Evolutionary conservation across 2,888 invertebrate genomes (phyloP).

Genomic region (Lasius fuliginosus): DNA sequence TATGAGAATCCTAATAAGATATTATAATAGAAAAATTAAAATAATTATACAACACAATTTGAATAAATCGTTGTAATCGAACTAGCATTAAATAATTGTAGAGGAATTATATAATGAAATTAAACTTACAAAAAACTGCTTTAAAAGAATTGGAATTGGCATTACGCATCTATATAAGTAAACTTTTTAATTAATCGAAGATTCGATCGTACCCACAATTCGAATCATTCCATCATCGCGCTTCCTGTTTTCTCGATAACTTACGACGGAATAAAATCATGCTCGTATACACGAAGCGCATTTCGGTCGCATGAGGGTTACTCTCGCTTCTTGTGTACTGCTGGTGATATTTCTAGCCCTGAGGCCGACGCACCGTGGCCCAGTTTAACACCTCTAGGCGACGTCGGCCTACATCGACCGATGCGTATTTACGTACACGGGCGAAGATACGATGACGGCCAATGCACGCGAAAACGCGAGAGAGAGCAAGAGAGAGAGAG

Average conservation of each 20-base stretch:
- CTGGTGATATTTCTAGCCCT: constrained; percentile 74
- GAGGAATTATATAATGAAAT: background rate
- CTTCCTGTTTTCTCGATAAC: background rate
- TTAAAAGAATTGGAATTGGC: background rate
- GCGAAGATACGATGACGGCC: constrained; percentile 53
- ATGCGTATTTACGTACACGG: constrained; percentile 64
- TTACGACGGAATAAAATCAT: constrained; percentile 6
- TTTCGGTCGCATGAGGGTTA: constrained; percentile 40
- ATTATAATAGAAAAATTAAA: too few species aligned
- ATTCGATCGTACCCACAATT: background rate
- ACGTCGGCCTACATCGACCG: constrained; percentile 70
- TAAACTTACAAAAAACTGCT: background rate
- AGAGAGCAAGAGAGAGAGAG: background rate
- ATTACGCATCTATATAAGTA: too few species aligned
- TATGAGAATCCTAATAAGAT: too few species aligned
- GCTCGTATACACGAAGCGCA: constrained; percentile 7
- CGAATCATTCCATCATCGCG: background rate
- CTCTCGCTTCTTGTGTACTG: constrained; percentile 24
- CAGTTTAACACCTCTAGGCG: constrained; percentile 71
- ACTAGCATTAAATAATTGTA: background rate
- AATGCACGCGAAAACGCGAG: constrained; percentile 11
- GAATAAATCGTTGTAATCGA: background rate
- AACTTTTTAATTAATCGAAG: background rate
- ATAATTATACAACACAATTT: too few species aligned
- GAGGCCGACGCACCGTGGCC: constrained; percentile 78